Conservation (phyloP, 1,140 invertebrate genomes). For the Nymphalis io region DNA sequence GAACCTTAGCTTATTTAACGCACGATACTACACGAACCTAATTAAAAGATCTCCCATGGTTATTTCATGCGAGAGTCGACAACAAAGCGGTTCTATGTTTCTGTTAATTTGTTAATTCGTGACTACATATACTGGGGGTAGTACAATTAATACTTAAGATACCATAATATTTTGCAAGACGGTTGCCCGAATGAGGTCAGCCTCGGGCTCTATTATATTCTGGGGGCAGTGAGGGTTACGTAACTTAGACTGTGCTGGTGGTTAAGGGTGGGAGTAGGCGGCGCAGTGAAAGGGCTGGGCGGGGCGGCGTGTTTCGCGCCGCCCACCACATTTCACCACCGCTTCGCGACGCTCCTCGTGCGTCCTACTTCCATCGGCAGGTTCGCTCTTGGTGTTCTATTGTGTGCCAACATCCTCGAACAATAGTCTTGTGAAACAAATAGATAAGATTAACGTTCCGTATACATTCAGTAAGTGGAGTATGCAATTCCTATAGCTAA, state of each 20-base stretch:
- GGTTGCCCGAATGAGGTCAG: conserved; percentile 49
- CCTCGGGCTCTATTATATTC: conserved; percentile 59
- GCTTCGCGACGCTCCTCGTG: conserved; percentile 61
- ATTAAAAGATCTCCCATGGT: conserved; percentile 57
- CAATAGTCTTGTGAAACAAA: conserved; percentile 73
- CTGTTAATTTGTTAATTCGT: conserved; percentile 55
- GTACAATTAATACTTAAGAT: conserved; percentile 13
- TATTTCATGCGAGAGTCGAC: conserved; percentile 36
- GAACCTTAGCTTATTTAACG: conserved; percentile 3
- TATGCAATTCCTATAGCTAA: conserved; percentile 20
- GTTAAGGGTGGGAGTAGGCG: conserved; percentile 69
- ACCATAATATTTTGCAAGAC: conserved; percentile 30
- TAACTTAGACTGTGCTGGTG: conserved; percentile 54
- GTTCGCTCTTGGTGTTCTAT: conserved; percentile 74
- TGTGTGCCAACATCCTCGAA: conserved; percentile 66
- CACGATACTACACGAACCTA: conserved; percentile 41
- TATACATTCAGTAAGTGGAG: conserved; percentile 40
- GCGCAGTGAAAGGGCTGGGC: conserved; percentile 77
- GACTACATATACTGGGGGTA: conserved; percentile 44
- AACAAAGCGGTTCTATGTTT: conserved; percentile 19
- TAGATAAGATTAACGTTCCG: conserved; percentile 65
- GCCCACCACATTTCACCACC: conserved; percentile 77
- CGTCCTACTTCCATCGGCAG: conserved; percentile 73
- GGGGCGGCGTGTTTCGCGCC: conserved; percentile 72
- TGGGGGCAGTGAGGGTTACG: conserved; percentile 59